phyloP scores from a whole-genome alignment of 2,113 vertebrate species.

The Silurus meridionalis region DNA sequence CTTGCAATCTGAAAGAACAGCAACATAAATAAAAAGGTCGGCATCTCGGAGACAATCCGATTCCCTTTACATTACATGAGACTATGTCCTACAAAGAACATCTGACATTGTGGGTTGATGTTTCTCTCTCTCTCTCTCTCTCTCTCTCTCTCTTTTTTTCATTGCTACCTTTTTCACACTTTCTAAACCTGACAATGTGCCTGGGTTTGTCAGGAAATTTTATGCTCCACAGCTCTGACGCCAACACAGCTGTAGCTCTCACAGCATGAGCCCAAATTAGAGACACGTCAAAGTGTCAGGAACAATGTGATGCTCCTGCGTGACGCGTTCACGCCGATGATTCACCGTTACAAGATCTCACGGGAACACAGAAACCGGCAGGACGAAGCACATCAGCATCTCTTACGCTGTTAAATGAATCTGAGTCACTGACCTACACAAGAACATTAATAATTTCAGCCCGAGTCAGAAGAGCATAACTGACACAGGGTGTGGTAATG shows the following conservation, averaged over 20 bases:
- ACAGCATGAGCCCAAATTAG: constrained; percentile 26
- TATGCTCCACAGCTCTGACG: constrained; percentile 24
- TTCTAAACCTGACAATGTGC: not conserved
- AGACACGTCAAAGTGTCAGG: constrained; percentile 23
- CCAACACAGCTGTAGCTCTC: constrained; percentile 44
- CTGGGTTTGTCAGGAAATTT: constrained; percentile 32
- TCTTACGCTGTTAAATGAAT: not conserved
- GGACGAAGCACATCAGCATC: constrained; percentile 21
- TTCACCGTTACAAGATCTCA: constrained; percentile 10
- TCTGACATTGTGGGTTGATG: not conserved
- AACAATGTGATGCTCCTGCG: not conserved
- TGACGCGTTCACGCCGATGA: not conserved
- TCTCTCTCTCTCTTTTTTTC: not conserved
- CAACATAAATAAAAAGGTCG: constrained; percentile 15
- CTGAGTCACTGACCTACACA: not conserved
- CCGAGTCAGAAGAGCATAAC: not conserved
- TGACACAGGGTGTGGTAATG: not conserved
- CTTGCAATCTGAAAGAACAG: not conserved
- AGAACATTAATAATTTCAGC: constrained; percentile 2
- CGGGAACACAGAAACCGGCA: not conserved
- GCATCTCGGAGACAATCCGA: not conserved
- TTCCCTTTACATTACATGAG: not conserved
- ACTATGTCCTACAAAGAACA: not conserved
- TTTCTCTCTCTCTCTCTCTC: not conserved
- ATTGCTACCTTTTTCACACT: constrained; percentile 5